A percentile compares a stretch with the other conserved stretches of the same genome.
phyloP scores from a whole-genome alignment of 2,113 vertebrate genomes.

The Notarius lentiginosus region DNA sequence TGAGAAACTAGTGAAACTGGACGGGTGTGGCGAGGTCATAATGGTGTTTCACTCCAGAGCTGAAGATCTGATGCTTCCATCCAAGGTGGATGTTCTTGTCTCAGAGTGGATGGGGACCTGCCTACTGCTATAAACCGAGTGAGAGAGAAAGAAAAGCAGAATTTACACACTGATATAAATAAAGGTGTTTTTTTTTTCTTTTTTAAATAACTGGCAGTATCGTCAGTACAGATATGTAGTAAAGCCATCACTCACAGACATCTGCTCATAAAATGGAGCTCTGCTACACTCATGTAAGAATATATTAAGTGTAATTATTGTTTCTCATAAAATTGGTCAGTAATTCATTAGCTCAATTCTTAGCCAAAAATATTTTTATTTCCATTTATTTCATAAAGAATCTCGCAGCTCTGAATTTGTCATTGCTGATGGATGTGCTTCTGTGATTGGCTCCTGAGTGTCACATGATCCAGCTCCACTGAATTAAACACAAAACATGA shows the following conservation, averaged over 20 bases:
- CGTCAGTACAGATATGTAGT: neutral
- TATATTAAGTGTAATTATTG: neutral
- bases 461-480: slow-evolving; percentile 2
- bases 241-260: neutral
- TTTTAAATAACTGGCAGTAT: no score
- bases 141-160: neutral
- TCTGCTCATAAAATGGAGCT: neutral
- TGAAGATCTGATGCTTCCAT: slow-evolving; percentile 74
- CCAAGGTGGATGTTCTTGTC: slow-evolving; percentile 79
- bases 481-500: neutral
- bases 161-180: neutral
- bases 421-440: neutral
- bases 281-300: no score
- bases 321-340: neutral
- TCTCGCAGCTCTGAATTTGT: neutral
- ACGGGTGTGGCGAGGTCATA: slow-evolving; percentile 70
- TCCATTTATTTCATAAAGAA: neutral
- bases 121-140: slow-evolving; percentile 71
- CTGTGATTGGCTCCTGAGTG: neutral
- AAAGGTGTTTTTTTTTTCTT: neutral
- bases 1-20: slow-evolving; percentile 73
- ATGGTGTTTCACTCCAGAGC: slow-evolving; percentile 74
- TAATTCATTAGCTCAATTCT: neutral
- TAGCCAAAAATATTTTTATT: neutral
- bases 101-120: slow-evolving; percentile 87